Conservation (phyloP, 2,888 invertebrate species). For the Lepidocyrtinus sp. region DNA sequence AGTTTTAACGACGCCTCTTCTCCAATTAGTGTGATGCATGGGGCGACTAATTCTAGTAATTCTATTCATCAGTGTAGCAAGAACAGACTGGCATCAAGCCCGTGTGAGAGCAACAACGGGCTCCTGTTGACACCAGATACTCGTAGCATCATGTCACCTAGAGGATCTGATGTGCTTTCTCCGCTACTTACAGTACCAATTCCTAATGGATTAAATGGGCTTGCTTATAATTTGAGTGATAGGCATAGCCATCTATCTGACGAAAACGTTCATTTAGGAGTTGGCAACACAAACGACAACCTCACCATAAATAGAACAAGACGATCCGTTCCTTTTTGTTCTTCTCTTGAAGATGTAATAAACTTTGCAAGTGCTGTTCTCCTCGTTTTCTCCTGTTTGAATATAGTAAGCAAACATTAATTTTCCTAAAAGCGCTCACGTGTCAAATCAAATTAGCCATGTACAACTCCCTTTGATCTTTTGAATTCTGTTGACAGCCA, state of each 20-base stretch:
- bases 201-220: conserved; percentile 29
- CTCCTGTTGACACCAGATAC: conserved; percentile 22
- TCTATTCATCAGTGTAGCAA: conserved; percentile 20
- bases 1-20: conserved; percentile 40
- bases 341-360: conserved; percentile 27
- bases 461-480: background rate
- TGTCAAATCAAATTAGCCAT: background rate
- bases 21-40: conserved; percentile 36
- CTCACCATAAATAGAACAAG: too few relatives aligned
- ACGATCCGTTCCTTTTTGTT: too few relatives aligned
- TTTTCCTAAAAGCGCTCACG: background rate
- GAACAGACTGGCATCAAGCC: conserved; percentile 18
- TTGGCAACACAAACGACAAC: background rate
- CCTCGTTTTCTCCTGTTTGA: conserved; percentile 32
- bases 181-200: conserved; percentile 38
- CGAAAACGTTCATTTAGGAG: background rate
- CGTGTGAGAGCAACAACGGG: conserved; percentile 20
- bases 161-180: conserved; percentile 47
- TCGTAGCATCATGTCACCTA: conserved; percentile 30
- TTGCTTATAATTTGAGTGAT: conserved; percentile 27
- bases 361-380: conserved; percentile 27
- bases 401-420: conserved; percentile 40
- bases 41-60: conserved; percentile 16
- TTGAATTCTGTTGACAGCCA: background rate
- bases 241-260: background rate